phyloP scores from a whole-genome alignment of 2,797 vertebrate species.

The Psittacula derbiana region DNA sequence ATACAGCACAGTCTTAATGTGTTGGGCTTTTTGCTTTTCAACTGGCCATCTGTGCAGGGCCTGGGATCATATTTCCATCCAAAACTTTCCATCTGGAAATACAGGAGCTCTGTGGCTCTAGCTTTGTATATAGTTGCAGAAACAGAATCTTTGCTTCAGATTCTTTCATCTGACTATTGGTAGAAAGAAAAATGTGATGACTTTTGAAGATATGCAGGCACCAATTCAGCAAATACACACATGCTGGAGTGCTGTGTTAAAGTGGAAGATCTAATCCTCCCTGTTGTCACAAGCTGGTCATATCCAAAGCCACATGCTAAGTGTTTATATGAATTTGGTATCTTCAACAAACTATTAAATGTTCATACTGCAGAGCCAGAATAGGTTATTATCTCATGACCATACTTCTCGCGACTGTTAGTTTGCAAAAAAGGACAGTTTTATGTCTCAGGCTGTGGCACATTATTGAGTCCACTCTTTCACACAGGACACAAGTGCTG shows the following conservation, averaged over 20 bases:
- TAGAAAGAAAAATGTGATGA: not conserved
- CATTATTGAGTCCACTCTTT: not conserved
- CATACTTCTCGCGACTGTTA: not conserved
- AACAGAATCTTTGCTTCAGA: not conserved
- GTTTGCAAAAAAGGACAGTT: not conserved
- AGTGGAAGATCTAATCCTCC: not conserved
- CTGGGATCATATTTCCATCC: constrained; percentile 1
- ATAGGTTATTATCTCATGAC: not conserved
- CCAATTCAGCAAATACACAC: not conserved
- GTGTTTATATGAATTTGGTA: not conserved
- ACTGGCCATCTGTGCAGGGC: constrained; percentile 21
- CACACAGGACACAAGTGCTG: accelerated
- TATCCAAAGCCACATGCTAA: not conserved
- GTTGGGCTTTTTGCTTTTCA: not conserved
- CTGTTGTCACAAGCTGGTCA: not conserved
- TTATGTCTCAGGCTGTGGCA: not conserved
- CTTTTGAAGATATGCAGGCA: not conserved
- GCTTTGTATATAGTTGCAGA: not conserved
- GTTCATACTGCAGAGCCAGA: not conserved
- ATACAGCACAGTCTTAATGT: not conserved
- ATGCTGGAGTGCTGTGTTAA: not conserved
- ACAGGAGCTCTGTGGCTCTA: not conserved
- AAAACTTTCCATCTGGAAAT: constrained; percentile 26
- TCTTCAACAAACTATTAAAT: not conserved
- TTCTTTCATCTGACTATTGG: not conserved